These are phyloP conservation scores for Hirtodrosophila trivittata DNA, from an alignment of 2,888 invertebrate genomes.

Conservation along the genomic window DNA sequence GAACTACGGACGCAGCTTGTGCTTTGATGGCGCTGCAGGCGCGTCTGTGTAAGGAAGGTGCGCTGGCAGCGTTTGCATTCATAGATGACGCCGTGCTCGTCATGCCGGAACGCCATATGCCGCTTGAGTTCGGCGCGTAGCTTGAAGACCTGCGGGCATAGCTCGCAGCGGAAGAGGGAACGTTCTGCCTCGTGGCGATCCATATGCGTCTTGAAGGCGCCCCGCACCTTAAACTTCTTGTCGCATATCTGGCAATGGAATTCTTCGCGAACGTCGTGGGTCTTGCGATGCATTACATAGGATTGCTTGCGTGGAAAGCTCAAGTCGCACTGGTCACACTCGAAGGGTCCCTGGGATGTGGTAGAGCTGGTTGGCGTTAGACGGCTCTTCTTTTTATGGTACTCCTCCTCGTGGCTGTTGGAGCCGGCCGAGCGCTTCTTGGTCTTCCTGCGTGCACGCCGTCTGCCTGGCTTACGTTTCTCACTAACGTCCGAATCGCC, in stretches of 20 bases:
- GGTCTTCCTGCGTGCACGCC: conserved; percentile 59
- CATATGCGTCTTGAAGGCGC: conserved; percentile 83
- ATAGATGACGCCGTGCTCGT: conserved; percentile 72
- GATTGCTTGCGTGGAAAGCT: conserved; percentile 85
- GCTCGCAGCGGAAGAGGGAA: conserved; percentile 66
- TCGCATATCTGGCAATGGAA: conserved; percentile 83
- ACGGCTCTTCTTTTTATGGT: conserved; percentile 49
- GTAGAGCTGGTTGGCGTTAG: conserved; percentile 13
- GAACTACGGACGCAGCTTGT: conserved; percentile 51
- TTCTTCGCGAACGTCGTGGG: conserved; percentile 83
- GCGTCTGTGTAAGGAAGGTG: conserved; percentile 78
- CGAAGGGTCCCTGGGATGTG: conserved; percentile 47
- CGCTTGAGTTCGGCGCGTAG: conserved; percentile 80
- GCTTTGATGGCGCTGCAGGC: conserved; percentile 79
- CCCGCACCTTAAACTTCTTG: conserved; percentile 83
- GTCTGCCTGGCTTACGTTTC: conserved; percentile 63
- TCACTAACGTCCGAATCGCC: conserved; percentile 79
- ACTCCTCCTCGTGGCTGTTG: conserved; percentile 53
- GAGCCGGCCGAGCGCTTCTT: conserved; percentile 37
- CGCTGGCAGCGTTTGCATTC: conserved; percentile 82
- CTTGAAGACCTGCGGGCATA: conserved; percentile 70
- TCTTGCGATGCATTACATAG: conserved; percentile 85
- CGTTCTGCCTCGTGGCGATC: conserved; percentile 82
- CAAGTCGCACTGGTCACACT: conserved; percentile 84
- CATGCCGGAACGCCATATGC: conserved; percentile 81